These are phyloP conservation scores for Sycon ciliatum DNA, from an alignment of 37 sponge, comb jelly and placozoan species.

Conservation along the genomic window DNA sequence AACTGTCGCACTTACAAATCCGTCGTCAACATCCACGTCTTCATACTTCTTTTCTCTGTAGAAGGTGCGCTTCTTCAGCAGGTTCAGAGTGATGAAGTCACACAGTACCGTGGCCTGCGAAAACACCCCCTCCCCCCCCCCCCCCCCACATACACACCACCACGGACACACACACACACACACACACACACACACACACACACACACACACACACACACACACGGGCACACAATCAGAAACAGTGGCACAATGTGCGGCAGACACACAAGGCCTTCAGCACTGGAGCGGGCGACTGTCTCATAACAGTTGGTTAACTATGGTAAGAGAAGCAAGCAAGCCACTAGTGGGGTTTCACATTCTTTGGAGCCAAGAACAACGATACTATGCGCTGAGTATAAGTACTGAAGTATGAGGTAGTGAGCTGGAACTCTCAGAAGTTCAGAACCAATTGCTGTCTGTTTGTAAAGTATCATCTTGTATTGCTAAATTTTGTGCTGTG, in stretches of 20 bases:
- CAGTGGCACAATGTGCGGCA: neutral
- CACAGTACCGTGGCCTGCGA: conserved; percentile 38
- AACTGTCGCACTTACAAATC: neutral
- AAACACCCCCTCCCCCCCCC: too few species aligned
- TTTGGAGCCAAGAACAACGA: too few species aligned
- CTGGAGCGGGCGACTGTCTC: too few species aligned
- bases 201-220: conserved; percentile 49
- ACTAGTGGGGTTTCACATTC: too few species aligned
- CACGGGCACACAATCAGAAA: conserved; percentile 13
- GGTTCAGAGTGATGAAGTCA: conserved; percentile 42
- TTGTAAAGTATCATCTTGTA: too few species aligned
- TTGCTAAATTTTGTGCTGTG: too few species aligned
- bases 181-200: conserved; percentile 58
- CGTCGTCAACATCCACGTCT: conserved; percentile 26
- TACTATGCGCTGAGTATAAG: too few species aligned
- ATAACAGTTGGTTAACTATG: too few species aligned
- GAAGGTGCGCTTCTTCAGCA: conserved; percentile 22
- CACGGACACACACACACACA: conserved; percentile 48
- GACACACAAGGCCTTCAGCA: neutral
- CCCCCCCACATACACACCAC: conserved; percentile 36
- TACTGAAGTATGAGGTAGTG: too few species aligned
- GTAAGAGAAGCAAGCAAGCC: too few species aligned
- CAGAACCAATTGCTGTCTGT: too few species aligned
- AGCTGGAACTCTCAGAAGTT: too few species aligned
- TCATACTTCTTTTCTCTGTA: conserved; percentile 49